A percentile compares a stretch with the other conserved stretches of the same genome.
These are phyloP conservation scores for Chrysolina oricalcia DNA, from an alignment of 2,888 invertebrate species.

Conservation along the genomic window DNA sequence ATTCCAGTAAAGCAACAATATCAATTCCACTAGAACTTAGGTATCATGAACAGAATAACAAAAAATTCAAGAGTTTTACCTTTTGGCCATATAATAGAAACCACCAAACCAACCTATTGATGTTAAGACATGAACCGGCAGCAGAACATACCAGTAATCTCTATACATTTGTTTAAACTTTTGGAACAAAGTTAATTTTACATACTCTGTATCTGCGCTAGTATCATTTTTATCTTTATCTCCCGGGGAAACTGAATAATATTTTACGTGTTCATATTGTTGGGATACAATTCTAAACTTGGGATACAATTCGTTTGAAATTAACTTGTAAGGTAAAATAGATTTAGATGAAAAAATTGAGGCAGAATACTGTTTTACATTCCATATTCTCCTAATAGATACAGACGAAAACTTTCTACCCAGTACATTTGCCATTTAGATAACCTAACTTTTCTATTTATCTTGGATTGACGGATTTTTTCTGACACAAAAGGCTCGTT, in stretches of 20 bases:
- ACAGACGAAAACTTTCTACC: constrained; percentile 22
- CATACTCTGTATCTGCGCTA: constrained; percentile 22
- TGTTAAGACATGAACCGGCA: constrained; percentile 93
- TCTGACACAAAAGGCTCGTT: too few relatives aligned
- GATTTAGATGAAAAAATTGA: neutral
- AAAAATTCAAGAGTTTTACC: constrained; percentile 75
- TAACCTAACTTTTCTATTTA: constrained; percentile 29
- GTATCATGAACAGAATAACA: constrained; percentile 11
- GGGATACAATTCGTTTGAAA: constrained; percentile 1
- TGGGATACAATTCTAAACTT: neutral
- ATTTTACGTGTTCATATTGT: constrained; percentile 16
- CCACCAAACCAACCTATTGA: constrained; percentile 91
- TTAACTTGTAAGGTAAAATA: constrained; percentile 14
- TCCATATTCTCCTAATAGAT: constrained; percentile 20
- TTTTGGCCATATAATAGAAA: constrained; percentile 89
- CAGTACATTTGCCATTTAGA: constrained; percentile 41
- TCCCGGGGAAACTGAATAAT: neutral
- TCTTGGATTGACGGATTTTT: neutral
- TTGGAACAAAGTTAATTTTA: constrained; percentile 80
- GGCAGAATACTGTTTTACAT: constrained; percentile 11
- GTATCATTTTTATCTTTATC: constrained; percentile 17
- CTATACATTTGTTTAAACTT: constrained; percentile 93
- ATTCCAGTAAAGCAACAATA: constrained; percentile 85
- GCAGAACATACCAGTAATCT: constrained; percentile 96
- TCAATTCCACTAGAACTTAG: constrained; percentile 87